These are phyloP conservation scores for Hormaphis cornu DNA, from an alignment of 1,140 invertebrate genomes.

Conservation along the genomic window DNA sequence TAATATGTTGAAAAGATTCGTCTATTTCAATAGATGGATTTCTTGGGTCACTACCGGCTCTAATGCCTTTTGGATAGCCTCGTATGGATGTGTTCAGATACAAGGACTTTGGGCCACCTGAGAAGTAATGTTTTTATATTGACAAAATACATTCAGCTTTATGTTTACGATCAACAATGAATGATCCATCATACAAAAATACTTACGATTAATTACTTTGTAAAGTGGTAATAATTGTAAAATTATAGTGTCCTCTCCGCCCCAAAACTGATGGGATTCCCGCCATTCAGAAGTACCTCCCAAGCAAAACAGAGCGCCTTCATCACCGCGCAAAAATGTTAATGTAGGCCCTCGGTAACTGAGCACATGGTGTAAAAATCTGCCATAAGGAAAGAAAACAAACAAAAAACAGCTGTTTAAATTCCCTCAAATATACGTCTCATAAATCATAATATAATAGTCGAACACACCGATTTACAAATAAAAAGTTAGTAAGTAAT, in stretches of 20 bases:
- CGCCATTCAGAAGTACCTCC: slow-evolving; percentile 72
- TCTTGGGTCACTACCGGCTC: slow-evolving; percentile 67
- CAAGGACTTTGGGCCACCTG: slow-evolving; percentile 67
- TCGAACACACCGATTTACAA: neutral
- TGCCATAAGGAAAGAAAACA: slow-evolving; percentile 33
- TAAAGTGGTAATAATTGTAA: slow-evolving; percentile 72
- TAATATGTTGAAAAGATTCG: slow-evolving; percentile 56
- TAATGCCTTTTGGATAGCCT: slow-evolving; percentile 72
- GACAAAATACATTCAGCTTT: slow-evolving; percentile 7
- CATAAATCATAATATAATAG: neutral
- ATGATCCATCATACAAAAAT: neutral
- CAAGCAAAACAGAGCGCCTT: slow-evolving; percentile 63
- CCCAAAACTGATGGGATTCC: slow-evolving; percentile 75
- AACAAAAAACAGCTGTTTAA: neutral
- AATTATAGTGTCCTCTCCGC: slow-evolving; percentile 62
- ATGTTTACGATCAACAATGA: neutral
- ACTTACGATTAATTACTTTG: slow-evolving; percentile 47
- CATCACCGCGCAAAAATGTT: slow-evolving; percentile 59
- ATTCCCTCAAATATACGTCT: neutral
- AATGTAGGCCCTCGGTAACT: slow-evolving; percentile 75
- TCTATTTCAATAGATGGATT: slow-evolving; percentile 63
- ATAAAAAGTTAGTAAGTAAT: neutral
- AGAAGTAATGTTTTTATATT: slow-evolving; percentile 35
- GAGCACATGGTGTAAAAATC: slow-evolving; percentile 74
- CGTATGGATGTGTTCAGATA: slow-evolving; percentile 74